phyloP scores from a whole-genome alignment of 2,797 vertebrate species.

The Hylomyscus alleni region DNA sequence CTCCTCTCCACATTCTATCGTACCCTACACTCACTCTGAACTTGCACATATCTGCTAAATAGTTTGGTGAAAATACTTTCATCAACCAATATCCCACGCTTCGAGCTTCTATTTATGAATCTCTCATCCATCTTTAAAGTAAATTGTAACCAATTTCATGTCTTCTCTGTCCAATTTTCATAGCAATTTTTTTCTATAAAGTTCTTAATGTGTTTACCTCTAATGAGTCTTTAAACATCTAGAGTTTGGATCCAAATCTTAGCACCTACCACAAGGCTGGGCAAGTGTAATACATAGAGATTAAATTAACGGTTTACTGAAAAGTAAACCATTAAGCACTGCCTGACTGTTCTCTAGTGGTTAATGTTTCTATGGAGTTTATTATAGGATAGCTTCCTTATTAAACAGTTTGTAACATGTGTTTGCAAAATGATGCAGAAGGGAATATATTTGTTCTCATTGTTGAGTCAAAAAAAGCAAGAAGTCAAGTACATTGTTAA shows the following conservation, averaged over 20 bases:
- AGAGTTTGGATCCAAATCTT: background rate
- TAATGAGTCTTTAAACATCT: background rate
- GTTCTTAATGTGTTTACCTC: background rate
- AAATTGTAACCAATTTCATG: background rate
- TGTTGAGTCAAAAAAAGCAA: conserved; percentile 16
- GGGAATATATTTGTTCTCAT: background rate
- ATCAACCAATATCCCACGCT: background rate
- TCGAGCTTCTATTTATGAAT: background rate
- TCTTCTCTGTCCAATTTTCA: background rate
- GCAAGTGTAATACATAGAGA: background rate
- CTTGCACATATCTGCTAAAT: background rate
- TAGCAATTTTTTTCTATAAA: background rate
- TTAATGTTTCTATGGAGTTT: background rate
- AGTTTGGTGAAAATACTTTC: background rate
- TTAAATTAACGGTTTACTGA: conserved; percentile 13
- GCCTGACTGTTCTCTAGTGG: background rate
- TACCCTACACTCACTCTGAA: background rate
- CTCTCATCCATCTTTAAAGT: background rate
- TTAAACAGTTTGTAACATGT: background rate
- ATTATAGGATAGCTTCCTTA: background rate
- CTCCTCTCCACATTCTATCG: background rate
- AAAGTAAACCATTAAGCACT: background rate
- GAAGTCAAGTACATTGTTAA: background rate
- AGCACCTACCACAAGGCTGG: background rate
- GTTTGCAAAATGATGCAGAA: background rate